Percentiles rank a stretch among this genome's conserved stretches.
Evolutionary conservation across 2,113 vertebrate species (phyloP).

Genomic region (Tupaia tana): DNA sequence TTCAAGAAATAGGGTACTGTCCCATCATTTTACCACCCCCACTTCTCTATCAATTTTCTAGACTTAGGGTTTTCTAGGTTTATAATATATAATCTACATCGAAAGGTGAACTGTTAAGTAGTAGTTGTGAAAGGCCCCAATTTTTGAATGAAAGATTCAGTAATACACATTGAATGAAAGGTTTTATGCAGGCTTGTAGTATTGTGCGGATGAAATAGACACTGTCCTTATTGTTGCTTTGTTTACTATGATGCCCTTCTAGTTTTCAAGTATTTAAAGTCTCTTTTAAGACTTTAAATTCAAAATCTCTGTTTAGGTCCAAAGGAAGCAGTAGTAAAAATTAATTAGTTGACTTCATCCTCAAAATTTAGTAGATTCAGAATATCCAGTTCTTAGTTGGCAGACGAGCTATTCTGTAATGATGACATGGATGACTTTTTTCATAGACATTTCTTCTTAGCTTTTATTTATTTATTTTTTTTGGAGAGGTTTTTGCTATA

Average conservation of each 20-base stretch:
- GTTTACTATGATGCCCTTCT: neutral
- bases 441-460: neutral
- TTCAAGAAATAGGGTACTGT: constrained; percentile 28
- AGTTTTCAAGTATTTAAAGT: constrained; percentile 47
- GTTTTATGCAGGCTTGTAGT: neutral
- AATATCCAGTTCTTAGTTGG: neutral
- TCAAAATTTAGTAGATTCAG: constrained; percentile 29
- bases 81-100: constrained; percentile 24
- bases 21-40: neutral
- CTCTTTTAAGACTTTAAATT: neutral
- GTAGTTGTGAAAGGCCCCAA: neutral
- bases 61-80: constrained; percentile 58
- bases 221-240: constrained; percentile 9
- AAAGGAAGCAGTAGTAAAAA: constrained; percentile 12
- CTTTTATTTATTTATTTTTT: no score
- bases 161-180: constrained; percentile 22
- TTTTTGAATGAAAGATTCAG: constrained; percentile 39
- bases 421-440: neutral
- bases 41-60: constrained; percentile 40
- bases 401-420: constrained; percentile 26
- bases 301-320: neutral
- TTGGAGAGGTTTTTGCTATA: no score
- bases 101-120: constrained; percentile 52
- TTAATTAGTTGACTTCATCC: constrained; percentile 1
- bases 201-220: neutral